These are phyloP conservation scores for Seriola aureovittata DNA, from an alignment of 2,113 vertebrate genomes.

Conservation along the genomic window DNA sequence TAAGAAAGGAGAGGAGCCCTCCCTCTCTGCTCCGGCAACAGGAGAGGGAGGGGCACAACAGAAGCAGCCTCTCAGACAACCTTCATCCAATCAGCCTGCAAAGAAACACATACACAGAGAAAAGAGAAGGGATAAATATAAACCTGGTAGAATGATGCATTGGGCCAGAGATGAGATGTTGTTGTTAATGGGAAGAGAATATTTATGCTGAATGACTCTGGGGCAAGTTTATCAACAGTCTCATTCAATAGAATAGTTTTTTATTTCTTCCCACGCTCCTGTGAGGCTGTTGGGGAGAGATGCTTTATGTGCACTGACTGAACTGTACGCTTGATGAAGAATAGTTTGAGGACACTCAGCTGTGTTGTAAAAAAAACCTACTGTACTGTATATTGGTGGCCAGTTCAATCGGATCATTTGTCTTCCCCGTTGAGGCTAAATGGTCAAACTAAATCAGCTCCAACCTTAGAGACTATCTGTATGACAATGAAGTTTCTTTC, in stretches of 20 bases:
- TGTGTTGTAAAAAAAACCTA: background rate
- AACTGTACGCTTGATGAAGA: background rate
- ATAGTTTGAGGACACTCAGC: background rate
- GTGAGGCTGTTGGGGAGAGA: background rate
- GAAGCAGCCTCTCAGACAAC: background rate
- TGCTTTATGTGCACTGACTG: background rate
- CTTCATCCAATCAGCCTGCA: background rate
- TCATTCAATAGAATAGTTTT: background rate
- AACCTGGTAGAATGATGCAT: background rate
- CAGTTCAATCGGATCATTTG: background rate
- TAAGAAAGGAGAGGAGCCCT: no score
- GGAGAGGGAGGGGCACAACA: background rate
- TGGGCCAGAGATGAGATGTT: background rate
- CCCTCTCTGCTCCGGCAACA: background rate
- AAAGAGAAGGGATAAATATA: background rate
- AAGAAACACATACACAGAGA: background rate
- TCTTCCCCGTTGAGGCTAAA: background rate
- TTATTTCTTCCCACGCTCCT: background rate
- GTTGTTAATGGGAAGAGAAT: constrained; percentile 3
- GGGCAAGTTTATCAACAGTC: background rate
- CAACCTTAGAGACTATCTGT: background rate
- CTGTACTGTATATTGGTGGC: background rate
- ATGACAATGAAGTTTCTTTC: background rate
- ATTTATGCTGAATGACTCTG: background rate
- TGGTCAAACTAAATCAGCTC: background rate